Base-by-base conservation (phyloP, 2,888 invertebrate genomes). In the Hecatera dysodea region DNA sequence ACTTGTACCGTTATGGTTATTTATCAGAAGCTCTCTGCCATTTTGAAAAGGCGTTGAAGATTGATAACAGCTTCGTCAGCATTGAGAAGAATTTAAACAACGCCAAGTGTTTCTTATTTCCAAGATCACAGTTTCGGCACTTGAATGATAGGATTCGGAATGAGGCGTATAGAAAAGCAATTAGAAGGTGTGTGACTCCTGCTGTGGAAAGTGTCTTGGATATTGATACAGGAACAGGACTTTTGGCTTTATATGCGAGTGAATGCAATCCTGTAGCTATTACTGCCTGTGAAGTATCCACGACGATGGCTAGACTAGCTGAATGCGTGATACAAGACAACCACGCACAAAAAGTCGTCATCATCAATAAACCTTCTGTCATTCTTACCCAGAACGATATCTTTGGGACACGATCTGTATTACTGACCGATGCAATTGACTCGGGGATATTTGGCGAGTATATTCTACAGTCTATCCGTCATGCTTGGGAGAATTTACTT, bases 401-500 rank as follows among this genome's bases (percentile, higher is more conserved):
- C 29, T 6, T 6, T 29, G 29, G 29, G 29, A 29, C 7, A 4
- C 29, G 29, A 29, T 29, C 29, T 29, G 29, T 29, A 7, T 24
- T 83, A 33, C 7, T 83, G 7, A 74, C 75, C 0, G 81, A 78
- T 33, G 42, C 44, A 7, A 60, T 83, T 15, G 82, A 83, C 29
- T 12, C 81, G 0, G 83, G 65, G 0, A 27, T 83, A 24, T 73
- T 82, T 11, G 75, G 83, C 2, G 64, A 73, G 42, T 24, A 71
- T 78, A 95, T 97, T 48, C 87, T 98, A 56, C 94, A 96, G 72
- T 97, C 97, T 4, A 36, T 36, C 6, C 90, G 96, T 53, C 97
- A 98, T 89, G 97, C 97, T 7, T 97, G 97, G 96, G 91, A 96
- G 50, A 73, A 74, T 44, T 66, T 83, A 36, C 69, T 83, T 1